Evolutionary conservation across 2,113 vertebrate genomes (phyloP), one percentile per base, ranked within the genome.

Genomic region (Eolophus roseicapilla): DNA sequence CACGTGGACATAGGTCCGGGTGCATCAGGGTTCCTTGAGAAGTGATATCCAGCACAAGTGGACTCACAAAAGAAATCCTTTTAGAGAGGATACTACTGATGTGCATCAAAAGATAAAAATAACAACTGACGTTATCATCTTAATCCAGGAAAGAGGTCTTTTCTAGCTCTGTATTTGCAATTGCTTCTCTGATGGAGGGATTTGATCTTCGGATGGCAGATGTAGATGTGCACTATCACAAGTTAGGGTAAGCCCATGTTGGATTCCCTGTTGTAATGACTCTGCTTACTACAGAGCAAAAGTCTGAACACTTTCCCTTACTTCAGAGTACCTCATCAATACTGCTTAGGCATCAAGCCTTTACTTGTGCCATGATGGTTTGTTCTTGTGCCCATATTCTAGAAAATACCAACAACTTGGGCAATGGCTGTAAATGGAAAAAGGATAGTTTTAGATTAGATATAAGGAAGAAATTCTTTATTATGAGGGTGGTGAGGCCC

Each of bases 151-250:
- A 74, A 52, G 1, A 78, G 15, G 28, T 7, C 11, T 74, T 71
- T 78, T 53, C 13, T 87, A 28, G 8, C 20, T 67, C 28, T 76
- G 4, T 23, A 13, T 44, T 68, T 43, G 25, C 17, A 76, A 5
- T 9, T 80, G 4, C 3, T 87, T 92, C 75, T 65, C 31, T 82
- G 28, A 20, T 41, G 47, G 35, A 76, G 35, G 19, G 39, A 35
- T 60, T 62, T 82, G 41, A 33, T 50, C 25, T 91, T 35, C 37
- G 55, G 25, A 41, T 2, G 7, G 33, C 29, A 74, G 9, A 17
- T 39, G 8, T 35, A 37, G 46, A 6, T 33, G 3, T 27, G 5
- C 2, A 3, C 3, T 28, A 23, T 57, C 13, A 2, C 4, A 33
- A n/a, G 1, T 50, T 52, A 27, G n/a, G 39, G 4, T 31, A 76